Evolutionary conservation across 1,140 invertebrate genomes (phyloP), one percentile per base, ranked within the genome.

Genomic region (Leptoteleia sp.): DNA sequence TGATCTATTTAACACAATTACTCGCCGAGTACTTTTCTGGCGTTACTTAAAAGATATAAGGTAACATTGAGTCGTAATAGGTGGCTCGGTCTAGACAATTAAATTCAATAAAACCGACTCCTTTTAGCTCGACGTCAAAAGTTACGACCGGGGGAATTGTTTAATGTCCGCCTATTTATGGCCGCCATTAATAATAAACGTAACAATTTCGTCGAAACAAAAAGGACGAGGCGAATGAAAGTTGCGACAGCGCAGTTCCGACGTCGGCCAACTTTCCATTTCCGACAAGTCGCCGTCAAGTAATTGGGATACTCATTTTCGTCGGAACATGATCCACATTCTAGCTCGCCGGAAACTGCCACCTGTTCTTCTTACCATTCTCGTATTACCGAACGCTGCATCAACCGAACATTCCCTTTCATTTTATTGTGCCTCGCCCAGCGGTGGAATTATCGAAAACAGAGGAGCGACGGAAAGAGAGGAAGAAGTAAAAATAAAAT

Each of bases 1-100:
- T 71, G 67, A 71, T 71, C 67, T 71, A 71, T 71, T 71, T 71
- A 71, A 61, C 67, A 42, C 55, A 71, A 71, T 71, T 71, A 61
- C 45, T 35, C 55, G 29, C 33, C 47, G 52, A 57, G 29, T 37
- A 50, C 45, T 61, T 61, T 71, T 61, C 54, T 61, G 45, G 27
- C 16, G 43, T 70, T 48, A 19, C 64, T 55, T 54, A 27, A 47
- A 57, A 48, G 43, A 25, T 38, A 33, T 31, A 55, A 33, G 45
- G 42, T 47, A 47, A 42, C 17, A 48, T 19, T 27, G 16, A 12
- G 43, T 16, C 33, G 22, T 27, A 61, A 47, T 17, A 27, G n/a
- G n/a, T n/a, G n/a, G n/a, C 16, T 22, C 1, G 12, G 9, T 52
- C 16, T 12, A 8, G 16, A 37, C 1, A 52, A 31, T 17, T 19